A percentile compares a stretch with the other conserved stretches of the same genome.
These are phyloP conservation scores for Euschistus heros DNA, from an alignment of 1,140 invertebrate species.

Conservation along the genomic window DNA sequence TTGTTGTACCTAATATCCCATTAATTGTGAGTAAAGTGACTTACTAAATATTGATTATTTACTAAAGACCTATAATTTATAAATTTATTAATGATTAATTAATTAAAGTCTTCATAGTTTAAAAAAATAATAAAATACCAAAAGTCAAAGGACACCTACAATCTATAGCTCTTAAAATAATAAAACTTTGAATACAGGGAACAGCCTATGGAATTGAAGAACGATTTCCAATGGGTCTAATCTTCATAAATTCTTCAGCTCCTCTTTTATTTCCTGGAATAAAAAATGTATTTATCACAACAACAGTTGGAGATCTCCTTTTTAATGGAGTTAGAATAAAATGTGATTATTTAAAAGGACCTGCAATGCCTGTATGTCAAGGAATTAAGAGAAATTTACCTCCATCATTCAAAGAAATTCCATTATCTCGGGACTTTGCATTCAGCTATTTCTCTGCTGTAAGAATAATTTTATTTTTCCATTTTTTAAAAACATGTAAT, in stretches of 20 bases:
- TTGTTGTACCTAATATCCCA: slow-evolving; percentile 9
- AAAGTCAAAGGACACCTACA: too few species aligned
- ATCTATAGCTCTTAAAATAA: neutral
- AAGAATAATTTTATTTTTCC: neutral
- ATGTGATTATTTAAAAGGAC: slow-evolving; percentile 27
- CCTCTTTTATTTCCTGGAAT: slow-evolving; percentile 49
- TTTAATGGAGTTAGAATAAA: slow-evolving; percentile 48
- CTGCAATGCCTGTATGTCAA: slow-evolving; percentile 24
- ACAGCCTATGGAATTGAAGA: slow-evolving; percentile 18
- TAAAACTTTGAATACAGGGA: slow-evolving; percentile 8
- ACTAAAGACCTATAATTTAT: too few species aligned
- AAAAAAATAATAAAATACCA: neutral
- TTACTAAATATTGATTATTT: too few species aligned
- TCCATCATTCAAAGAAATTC: neutral
- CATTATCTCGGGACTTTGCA: neutral
- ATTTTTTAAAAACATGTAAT: too few species aligned
- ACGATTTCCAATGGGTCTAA: slow-evolving; percentile 20
- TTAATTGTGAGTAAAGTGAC: slow-evolving; percentile 20
- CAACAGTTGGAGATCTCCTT: slow-evolving; percentile 51
- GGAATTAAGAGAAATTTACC: neutral
- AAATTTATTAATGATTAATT: too few species aligned
- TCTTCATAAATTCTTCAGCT: slow-evolving; percentile 28
- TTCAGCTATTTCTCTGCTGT: neutral
- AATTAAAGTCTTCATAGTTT: too few species aligned
- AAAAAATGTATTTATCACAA: slow-evolving; percentile 45